phyloP scores from a whole-genome alignment of 2,113 vertebrate genomes.

The Casuarius casuarius region DNA sequence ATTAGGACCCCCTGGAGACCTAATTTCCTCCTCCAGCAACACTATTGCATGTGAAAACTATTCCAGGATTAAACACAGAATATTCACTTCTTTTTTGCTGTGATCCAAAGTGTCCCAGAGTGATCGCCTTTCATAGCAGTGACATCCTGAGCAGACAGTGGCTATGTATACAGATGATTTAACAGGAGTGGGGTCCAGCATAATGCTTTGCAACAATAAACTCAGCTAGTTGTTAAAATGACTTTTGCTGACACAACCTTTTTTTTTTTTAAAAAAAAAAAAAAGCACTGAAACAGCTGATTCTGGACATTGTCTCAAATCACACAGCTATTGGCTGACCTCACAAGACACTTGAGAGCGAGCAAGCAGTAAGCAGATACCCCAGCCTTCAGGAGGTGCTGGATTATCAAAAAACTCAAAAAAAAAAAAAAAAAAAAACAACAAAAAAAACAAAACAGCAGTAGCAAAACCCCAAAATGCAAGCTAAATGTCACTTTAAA shows the following conservation, averaged over 20 bases:
- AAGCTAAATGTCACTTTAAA: neutral
- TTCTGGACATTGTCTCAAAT: neutral
- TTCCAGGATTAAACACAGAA: neutral
- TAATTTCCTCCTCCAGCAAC: conserved; percentile 50
- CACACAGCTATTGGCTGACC: neutral
- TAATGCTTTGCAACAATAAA: neutral
- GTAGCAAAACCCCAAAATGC: neutral
- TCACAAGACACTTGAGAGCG: neutral
- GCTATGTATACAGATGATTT: neutral
- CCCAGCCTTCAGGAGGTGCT: neutral
- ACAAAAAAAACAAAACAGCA: neutral
- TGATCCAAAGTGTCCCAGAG: neutral
- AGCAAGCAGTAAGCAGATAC: neutral
- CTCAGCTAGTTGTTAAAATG: neutral
- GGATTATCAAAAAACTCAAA: neutral
- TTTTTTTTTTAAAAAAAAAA: neutral
- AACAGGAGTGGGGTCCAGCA: neutral
- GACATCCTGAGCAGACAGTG: neutral
- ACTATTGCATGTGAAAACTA: neutral
- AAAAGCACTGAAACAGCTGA: neutral
- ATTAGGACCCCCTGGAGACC: conserved; percentile 54
- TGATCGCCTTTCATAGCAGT: neutral
- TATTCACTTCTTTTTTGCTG: neutral
- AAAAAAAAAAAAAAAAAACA: neutral
- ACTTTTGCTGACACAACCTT: neutral